Base-by-base conservation (phyloP, 2,113 vertebrate species). In the Microtus richardsoni region DNA sequence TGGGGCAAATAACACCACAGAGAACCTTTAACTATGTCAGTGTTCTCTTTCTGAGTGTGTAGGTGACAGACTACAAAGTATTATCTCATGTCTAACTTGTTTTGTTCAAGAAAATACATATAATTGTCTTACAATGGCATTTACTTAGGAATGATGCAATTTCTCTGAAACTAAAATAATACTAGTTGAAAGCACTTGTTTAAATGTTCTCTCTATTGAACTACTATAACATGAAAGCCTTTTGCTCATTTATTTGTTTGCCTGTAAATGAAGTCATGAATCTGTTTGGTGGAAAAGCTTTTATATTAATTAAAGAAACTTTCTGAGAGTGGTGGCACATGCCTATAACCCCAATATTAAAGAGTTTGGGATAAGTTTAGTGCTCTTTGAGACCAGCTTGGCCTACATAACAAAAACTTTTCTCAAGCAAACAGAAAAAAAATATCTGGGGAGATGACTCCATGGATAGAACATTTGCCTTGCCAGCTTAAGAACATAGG, bases 161-260 rank as follows among this genome's bases (percentile, higher is more conserved):
- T 68, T 91, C 49, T 84, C 24, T 64, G 66, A 92, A 84, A 88
- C 78, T 75, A 12, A 88, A 93, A 93, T 92, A 88, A 66, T 12
- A 21, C 79, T 86, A 80, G 39, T 41, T 86, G 26, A 95, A 88
- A 62, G 82, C 4, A 71, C 71, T 77, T 79, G 47, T 64, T 77
- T 92, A 80, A 68, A 44, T 88, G 33, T 36, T 78, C 54, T 89
- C 9, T 93, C 91, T 74, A 24, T 74, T 41, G 21, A 24, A 9
- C 21, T 74, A 74, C 6, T 41, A 41, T 24, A 10, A 26, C 10
- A 22, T 74, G n/a, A 24, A 26, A 74, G 21, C 71, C 71, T 21
- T 73, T 39, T 74, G n/a, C 41, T 39, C 41, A 39, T 74, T 41
- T 74, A 5, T 74, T 21, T 74, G 71, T 39, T 9, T 73, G 66